phyloP scores from a whole-genome alignment of 2,888 invertebrate species.

The Caenorhabditis angaria region DNA sequence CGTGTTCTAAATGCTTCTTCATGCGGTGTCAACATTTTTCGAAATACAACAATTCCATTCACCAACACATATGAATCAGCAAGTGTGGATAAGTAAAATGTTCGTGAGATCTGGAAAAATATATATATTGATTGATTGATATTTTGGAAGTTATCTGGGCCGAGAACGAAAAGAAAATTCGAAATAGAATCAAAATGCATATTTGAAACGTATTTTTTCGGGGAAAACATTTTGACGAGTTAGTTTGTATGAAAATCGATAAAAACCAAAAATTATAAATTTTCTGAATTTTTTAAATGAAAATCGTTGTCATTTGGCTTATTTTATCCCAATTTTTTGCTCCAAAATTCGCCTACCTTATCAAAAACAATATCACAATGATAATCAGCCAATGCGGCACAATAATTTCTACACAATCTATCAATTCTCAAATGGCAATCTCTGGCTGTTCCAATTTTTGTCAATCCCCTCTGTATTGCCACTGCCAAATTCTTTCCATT shows the following conservation, averaged over 20 bases:
- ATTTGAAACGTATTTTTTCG: too few relatives aligned
- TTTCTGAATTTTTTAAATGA: too few relatives aligned
- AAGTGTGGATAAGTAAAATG: slow-evolving; percentile 8
- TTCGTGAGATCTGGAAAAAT: neutral
- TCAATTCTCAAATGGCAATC: slow-evolving; percentile 7
- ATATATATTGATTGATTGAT: too few relatives aligned
- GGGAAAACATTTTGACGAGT: too few relatives aligned
- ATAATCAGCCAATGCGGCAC: slow-evolving; percentile 7
- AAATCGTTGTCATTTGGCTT: too few relatives aligned
- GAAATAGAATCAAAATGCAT: too few relatives aligned
- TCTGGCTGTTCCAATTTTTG: neutral
- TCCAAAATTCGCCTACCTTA: neutral
- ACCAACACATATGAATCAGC: neutral
- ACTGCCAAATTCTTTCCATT: neutral
- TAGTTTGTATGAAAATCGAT: too few relatives aligned
- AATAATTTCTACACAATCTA: neutral
- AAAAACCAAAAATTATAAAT: neutral
- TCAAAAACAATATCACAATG: slow-evolving; percentile 15
- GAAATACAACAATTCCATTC: slow-evolving; percentile 7
- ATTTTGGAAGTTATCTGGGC: too few relatives aligned
- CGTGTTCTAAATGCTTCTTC: neutral
- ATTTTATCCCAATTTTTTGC: too few relatives aligned
- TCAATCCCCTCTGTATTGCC: slow-evolving; percentile 14
- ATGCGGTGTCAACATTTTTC: slow-evolving; percentile 10
- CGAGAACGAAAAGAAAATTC: too few relatives aligned